These are phyloP conservation scores for Caenorhabditis sp. DNA, from an alignment of 2,888 invertebrate genomes.

Conservation along the genomic window DNA sequence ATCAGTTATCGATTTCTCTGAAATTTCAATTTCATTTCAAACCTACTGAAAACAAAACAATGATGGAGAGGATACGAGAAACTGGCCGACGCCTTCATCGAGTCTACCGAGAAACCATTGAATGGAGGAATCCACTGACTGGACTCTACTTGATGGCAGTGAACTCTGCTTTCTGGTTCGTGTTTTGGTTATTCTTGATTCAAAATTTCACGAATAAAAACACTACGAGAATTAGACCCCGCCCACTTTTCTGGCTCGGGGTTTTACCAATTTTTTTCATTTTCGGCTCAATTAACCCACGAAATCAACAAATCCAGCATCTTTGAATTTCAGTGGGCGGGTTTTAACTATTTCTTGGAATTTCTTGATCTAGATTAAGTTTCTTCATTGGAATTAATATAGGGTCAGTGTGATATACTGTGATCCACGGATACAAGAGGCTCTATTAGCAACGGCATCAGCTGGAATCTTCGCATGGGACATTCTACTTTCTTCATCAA, in stretches of 20 bases:
- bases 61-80: slow-evolving; percentile 58
- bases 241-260: too few species aligned
- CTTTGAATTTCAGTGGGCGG: too few species aligned
- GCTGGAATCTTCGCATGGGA: slow-evolving; percentile 77
- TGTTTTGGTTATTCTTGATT: too few species aligned
- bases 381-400: not conserved
- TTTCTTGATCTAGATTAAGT: too few species aligned
- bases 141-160: slow-evolving; percentile 78
- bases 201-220: too few species aligned
- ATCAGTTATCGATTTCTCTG: slow-evolving; percentile 39
- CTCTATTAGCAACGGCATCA: slow-evolving; percentile 68
- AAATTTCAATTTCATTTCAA: slow-evolving; percentile 17
- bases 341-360: too few species aligned
- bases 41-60: slow-evolving; percentile 10
- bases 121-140: slow-evolving; percentile 79
- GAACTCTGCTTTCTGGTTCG: slow-evolving; percentile 79
- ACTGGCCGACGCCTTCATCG: slow-evolving; percentile 51
- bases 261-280: too few species aligned
- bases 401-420: slow-evolving; percentile 75
- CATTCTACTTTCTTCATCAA: slow-evolving; percentile 77
- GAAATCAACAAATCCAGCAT: too few species aligned
- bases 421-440: slow-evolving; percentile 69
- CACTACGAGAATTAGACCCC: too few species aligned
- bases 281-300: too few species aligned
- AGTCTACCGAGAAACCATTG: slow-evolving; percentile 67